Evolutionary conservation across 2,797 vertebrate species (phyloP).

Genomic region (Crocidura indochinensis): DNA sequence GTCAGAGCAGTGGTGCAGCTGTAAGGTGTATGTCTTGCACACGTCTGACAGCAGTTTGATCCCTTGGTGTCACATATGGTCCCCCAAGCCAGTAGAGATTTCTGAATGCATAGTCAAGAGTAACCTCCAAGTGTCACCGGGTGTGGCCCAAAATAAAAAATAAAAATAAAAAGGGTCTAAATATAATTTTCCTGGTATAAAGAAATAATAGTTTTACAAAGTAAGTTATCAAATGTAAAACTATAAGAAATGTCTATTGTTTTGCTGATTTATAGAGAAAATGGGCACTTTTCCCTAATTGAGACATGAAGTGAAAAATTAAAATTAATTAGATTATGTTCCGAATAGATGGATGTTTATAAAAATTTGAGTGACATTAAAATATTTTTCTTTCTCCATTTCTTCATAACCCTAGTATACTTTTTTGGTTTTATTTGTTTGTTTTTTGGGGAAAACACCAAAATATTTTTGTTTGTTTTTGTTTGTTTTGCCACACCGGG

Average conservation of each 20-base stretch:
- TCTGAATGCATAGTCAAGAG: no score
- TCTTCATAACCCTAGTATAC: no score
- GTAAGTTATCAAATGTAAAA: neutral
- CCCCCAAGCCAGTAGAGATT: no score
- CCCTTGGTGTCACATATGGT: no score
- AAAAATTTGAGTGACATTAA: neutral
- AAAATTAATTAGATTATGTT: constrained; percentile 27
- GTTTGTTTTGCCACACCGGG: no score
- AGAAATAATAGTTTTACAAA: constrained; percentile 8
- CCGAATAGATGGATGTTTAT: constrained; percentile 15
- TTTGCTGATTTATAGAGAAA: constrained; percentile 35
- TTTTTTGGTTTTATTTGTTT: neutral
- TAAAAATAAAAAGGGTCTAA: neutral
- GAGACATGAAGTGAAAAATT: constrained; percentile 40
- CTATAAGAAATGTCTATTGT: neutral
- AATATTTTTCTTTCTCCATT: constrained; percentile 1
- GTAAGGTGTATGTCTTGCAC: no score
- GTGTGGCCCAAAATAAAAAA: no score
- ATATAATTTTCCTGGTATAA: neutral
- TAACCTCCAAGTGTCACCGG: no score
- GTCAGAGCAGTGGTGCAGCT: no score
- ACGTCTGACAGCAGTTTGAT: no score
- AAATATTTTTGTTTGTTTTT: neutral
- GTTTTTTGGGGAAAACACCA: constrained; percentile 8
- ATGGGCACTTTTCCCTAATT: neutral